phyloP scores from a whole-genome alignment of 2,888 invertebrate genomes.

The Cheiracanthium punctorium region DNA sequence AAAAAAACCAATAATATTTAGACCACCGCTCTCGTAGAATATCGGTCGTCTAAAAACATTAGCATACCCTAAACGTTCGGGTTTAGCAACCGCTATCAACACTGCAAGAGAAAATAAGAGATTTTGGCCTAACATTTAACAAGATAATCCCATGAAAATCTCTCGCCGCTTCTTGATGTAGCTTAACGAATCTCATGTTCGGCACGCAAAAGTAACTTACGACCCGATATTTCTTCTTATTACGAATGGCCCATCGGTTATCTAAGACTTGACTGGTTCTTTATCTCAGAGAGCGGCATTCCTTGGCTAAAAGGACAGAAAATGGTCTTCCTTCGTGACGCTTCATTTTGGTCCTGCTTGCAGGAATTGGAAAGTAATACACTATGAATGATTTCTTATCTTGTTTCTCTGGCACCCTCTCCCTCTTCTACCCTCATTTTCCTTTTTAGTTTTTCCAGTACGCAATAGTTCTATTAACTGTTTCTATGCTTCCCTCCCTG shows the following conservation, averaged over 20 bases:
- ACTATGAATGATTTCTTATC: background rate
- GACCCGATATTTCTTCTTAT: slow-evolving; percentile 57
- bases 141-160: background rate
- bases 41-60: too few species aligned
- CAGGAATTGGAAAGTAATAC: background rate
- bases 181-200: background rate
- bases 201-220: slow-evolving; percentile 34
- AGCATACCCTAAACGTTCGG: background rate
- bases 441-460: background rate
- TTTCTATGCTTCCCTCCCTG: background rate
- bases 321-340: slow-evolving; percentile 6
- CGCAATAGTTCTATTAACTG: slow-evolving; percentile 8
- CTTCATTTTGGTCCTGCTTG: background rate
- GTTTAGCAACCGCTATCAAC: background rate
- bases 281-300: slow-evolving; percentile 50
- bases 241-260: slow-evolving; percentile 58
- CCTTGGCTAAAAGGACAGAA: slow-evolving; percentile 41
- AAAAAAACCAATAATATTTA: too few species aligned
- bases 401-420: background rate
- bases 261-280: slow-evolving; percentile 64
- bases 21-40: too few species aligned
- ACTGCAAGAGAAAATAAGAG: background rate
- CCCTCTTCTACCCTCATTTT: background rate
- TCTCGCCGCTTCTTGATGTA: background rate
- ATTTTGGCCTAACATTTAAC: background rate